Base-by-base conservation (phyloP, 1,140 invertebrate genomes). In the Seison nebaliae region DNA sequence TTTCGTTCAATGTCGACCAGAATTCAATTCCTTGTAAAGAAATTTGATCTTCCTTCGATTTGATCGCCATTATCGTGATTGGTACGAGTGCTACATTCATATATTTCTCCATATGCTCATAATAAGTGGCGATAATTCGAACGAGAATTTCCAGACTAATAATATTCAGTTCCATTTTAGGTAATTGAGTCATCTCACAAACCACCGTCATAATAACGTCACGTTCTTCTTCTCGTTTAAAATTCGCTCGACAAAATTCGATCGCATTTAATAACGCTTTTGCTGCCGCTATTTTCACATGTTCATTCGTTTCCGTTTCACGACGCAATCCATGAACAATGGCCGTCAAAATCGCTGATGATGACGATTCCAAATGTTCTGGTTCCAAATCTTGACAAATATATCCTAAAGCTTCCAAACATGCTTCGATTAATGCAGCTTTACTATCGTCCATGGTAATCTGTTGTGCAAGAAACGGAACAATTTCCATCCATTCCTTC, bases 121-220 rank as follows among this genome's bases (percentile, higher is more conserved):
- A 98, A 58, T 96, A 98, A 0, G 96, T 65, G 0, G 83, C 81
- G 69, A 98, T 78, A 46, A 98, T 96, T 66, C 91, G 91, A 21
- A 98, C 91, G 47, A 98, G 65, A 65, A 86, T 96, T 55, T 98
- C 86, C 28, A 98, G 61, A 11, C 88, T 83, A 9, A 80, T 78
- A 20, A 96, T 86, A 64, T 74, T 47, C 4, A 65, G 56, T 57
- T 78, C 71, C 24, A 74, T 73, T 51, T 93, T 78, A 23, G 64
- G 52, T 11, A 64, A 69, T 48, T 71, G 69, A 2, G 70, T 70
- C 9, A 69, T 66, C 50, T 71, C 67, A 57, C 88, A 98, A 7
- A 96, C 84, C 17, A 88, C 81, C 67, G 96, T 81, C 91, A 98
- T 98, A 28, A 98, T 96, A 52, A 84, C 91, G 59, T 98, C 86